Evolutionary conservation across 2,113 vertebrate species (phyloP).

Genomic region (Echinops telfairi): DNA sequence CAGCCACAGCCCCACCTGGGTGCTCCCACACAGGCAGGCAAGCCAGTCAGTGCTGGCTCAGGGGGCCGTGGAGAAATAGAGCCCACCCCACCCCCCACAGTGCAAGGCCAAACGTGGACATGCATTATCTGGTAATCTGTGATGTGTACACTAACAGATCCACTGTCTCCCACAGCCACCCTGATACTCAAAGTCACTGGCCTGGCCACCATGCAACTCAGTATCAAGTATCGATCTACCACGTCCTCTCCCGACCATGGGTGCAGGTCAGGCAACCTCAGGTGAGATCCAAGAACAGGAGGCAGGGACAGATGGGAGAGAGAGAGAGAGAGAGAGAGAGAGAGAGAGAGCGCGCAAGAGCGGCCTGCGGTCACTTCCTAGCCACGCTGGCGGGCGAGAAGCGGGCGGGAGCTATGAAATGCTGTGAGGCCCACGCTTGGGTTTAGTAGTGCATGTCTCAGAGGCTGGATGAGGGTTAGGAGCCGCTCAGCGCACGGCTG

Average conservation of each 20-base stretch:
- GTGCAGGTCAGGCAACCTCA: constrained; percentile 91
- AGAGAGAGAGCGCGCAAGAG: constrained; percentile 85
- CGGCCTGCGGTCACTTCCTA: constrained; percentile 90
- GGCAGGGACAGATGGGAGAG: constrained; percentile 89
- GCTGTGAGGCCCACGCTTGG: constrained; percentile 86
- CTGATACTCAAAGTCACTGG: constrained; percentile 86
- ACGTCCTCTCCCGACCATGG: constrained; percentile 89
- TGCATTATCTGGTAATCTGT: constrained; percentile 92
- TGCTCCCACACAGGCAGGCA: not conserved
- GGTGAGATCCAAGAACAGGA: constrained; percentile 92
- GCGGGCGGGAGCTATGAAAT: constrained; percentile 94
- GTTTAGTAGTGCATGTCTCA: constrained; percentile 96
- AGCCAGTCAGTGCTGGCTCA: constrained; percentile 5
- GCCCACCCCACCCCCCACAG: not conserved
- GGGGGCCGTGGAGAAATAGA: constrained; percentile 25
- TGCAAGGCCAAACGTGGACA: constrained; percentile 37
- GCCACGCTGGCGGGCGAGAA: constrained; percentile 94
- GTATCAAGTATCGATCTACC: constrained; percentile 92
- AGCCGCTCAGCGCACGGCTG: constrained; percentile 93
- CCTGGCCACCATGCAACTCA: constrained; percentile 83
- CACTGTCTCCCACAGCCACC: constrained; percentile 85
- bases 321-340: constrained; percentile 87
- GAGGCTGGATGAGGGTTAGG: constrained; percentile 95
- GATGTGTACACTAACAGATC: constrained; percentile 78
- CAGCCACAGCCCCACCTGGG: constrained; percentile 21